Evolutionary conservation across 2,113 vertebrate species (phyloP).

Genomic region (Trichechus manatus): DNA sequence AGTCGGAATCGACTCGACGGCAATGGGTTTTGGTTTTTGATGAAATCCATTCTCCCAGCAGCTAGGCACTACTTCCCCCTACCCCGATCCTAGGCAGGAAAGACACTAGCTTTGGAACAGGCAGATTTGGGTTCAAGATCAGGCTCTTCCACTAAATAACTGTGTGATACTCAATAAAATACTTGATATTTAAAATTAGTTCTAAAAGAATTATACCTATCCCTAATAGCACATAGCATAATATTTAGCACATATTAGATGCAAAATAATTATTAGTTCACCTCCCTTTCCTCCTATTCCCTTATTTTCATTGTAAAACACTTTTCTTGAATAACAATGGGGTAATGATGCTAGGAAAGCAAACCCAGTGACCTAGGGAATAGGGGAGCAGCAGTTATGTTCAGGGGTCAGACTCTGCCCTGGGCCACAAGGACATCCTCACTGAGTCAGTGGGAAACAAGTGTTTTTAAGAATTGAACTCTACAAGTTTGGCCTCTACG

Average conservation of each 20-base stretch:
- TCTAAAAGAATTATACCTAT: not conserved
- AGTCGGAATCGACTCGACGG: no score
- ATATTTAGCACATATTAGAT: not conserved
- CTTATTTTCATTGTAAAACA: constrained; percentile 43
- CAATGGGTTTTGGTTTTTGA: not conserved
- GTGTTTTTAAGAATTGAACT: not conserved
- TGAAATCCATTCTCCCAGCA: not conserved
- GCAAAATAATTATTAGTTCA: not conserved
- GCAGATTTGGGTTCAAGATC: not conserved
- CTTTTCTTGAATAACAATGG: not conserved
- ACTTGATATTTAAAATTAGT: not conserved
- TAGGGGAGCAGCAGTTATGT: not conserved
- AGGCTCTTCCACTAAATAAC: not conserved
- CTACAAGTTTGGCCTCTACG: not conserved
- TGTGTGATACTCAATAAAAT: not conserved
- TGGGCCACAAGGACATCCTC: not conserved
- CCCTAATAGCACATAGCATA: not conserved
- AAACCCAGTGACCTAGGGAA: not conserved
- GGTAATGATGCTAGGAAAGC: not conserved
- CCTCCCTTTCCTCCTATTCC: not conserved
- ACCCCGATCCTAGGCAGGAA: not conserved
- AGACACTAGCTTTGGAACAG: not conserved
- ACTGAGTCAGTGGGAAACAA: not conserved
- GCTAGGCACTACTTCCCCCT: not conserved
- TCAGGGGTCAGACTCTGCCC: not conserved